A percentile compares a stretch with the other conserved stretches of the same genome.
Evolutionary conservation across 2,113 vertebrate genomes (phyloP).

Genomic region (Carassius carassius): DNA sequence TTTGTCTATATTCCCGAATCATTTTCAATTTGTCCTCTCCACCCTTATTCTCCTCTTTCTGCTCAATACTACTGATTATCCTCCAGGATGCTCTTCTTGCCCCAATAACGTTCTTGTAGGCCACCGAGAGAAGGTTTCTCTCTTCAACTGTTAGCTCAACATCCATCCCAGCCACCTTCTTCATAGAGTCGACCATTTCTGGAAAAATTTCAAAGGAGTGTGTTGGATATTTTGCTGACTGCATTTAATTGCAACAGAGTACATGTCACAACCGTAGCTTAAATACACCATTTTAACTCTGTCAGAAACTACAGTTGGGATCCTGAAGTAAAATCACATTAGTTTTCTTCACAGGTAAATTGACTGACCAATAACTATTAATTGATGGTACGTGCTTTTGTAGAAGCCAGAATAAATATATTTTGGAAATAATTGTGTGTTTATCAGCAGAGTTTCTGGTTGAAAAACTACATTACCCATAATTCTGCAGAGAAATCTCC

Average conservation of each 20-base stretch:
- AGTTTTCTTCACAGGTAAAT: background rate
- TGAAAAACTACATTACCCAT: background rate
- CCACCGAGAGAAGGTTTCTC: conserved; percentile 96
- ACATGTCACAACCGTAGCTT: background rate
- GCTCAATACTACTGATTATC: conserved; percentile 99
- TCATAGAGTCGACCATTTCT: conserved; percentile 99
- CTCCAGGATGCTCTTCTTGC: conserved; percentile 98
- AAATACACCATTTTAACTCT: too few species aligned
- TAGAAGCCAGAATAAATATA: background rate
- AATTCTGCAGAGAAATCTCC: background rate
- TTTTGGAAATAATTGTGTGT: background rate
- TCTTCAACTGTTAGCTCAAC: conserved; percentile 97
- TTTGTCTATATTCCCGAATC: conserved; percentile 98
- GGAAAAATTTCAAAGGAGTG: background rate
- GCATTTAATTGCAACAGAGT: background rate
- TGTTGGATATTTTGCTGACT: background rate
- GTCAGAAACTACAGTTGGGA: background rate
- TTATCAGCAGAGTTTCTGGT: background rate
- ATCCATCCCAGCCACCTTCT: conserved; percentile 94
- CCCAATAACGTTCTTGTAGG: conserved; percentile 98
- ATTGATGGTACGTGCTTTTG: background rate
- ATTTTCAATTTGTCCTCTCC: conserved; percentile 96
- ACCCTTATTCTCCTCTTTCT: conserved; percentile 96
- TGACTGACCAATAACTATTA: too few species aligned
- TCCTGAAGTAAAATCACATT: background rate